These are phyloP conservation scores for Hirundichthys speculiger DNA, from an alignment of 2,113 vertebrate genomes.

Conservation along the genomic window DNA sequence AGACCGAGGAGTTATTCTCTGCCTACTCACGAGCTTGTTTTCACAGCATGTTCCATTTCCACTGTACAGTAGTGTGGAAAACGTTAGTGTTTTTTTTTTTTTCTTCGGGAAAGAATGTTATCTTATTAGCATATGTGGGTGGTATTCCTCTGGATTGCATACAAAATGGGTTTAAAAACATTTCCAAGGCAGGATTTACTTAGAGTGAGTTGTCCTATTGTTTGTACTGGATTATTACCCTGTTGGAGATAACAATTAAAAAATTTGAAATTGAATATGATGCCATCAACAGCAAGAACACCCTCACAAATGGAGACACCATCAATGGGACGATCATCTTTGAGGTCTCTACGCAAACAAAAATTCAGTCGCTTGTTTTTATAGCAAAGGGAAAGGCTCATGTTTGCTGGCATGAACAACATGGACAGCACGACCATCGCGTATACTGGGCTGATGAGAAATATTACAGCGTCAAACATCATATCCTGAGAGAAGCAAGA, in stretches of 20 bases:
- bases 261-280: conserved; percentile 70
- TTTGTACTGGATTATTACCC: not conserved
- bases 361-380: conserved; percentile 58
- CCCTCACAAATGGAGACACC: conserved; percentile 72
- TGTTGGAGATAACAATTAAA: conserved; percentile 43
- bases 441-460: conserved; percentile 61
- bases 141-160: too few species aligned
- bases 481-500: conserved; percentile 58
- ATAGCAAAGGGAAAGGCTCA: conserved; percentile 58
- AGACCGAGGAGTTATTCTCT: too few species aligned
- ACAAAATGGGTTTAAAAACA: not conserved
- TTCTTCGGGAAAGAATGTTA: too few species aligned
- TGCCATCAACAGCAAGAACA: conserved; percentile 67
- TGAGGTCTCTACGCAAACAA: conserved; percentile 55
- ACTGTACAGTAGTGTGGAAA: too few species aligned
- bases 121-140: too few species aligned
- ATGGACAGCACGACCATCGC: not conserved
- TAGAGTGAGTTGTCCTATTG: not conserved
- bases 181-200: not conserved
- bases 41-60: too few species aligned
- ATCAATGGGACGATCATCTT: conserved; percentile 71
- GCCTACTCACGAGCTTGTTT: too few species aligned
- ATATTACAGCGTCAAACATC: conserved; percentile 62
- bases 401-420: conserved; percentile 59
- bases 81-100: too few species aligned